phyloP scores from a whole-genome alignment of 2,113 vertebrate species.

The Vulpes vulpes region DNA sequence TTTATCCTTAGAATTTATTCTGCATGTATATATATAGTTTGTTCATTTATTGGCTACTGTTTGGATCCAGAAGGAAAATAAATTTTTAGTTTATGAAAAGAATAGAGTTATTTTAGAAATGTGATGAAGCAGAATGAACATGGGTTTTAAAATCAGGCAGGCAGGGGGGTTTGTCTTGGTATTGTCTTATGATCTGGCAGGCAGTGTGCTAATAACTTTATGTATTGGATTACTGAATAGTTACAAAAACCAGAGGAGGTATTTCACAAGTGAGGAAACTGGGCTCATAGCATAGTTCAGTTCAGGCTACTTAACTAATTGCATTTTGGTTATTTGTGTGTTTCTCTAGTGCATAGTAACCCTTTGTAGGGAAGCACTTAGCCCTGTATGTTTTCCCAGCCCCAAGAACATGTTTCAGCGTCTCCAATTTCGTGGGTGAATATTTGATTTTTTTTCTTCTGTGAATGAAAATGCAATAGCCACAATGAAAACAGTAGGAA shows the following conservation, averaged over 20 bases:
- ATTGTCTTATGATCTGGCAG: background rate
- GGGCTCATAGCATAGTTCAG: background rate
- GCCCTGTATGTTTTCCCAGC: background rate
- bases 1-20: background rate
- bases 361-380: background rate
- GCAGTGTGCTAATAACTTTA: background rate
- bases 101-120: background rate
- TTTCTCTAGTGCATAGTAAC: background rate
- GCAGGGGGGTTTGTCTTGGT: background rate
- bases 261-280: background rate
- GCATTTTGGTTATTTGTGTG: background rate
- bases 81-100: background rate
- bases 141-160: background rate
- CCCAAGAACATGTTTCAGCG: too few species aligned
- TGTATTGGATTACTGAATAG: background rate
- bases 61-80: background rate
- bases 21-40: background rate
- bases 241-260: background rate
- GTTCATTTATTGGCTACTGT: background rate
- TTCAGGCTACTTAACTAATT: background rate
- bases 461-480: background rate
- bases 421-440: background rate
- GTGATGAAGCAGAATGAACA: background rate
- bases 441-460: background rate
- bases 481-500: background rate